Conservation (phyloP, 2,113 vertebrate species). For the Balaeniceps rex region DNA sequence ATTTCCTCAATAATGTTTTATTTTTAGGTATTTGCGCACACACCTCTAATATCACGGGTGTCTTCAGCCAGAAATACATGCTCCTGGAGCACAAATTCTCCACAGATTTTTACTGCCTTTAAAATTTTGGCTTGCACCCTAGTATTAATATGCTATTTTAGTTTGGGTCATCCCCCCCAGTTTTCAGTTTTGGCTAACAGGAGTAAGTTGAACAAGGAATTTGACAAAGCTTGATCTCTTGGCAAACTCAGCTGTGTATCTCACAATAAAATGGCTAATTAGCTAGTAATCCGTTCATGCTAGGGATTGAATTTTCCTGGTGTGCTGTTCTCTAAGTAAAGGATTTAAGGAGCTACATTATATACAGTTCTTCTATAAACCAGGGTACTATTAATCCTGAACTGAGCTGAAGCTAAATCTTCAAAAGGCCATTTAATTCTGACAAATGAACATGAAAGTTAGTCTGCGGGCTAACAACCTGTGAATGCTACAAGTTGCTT, state of each 20-base stretch:
- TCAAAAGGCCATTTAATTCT: slow-evolving; percentile 37
- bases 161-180: background rate
- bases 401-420: background rate
- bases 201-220: background rate
- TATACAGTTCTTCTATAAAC: slow-evolving; percentile 20
- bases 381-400: slow-evolving; percentile 1
- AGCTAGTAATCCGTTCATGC: slow-evolving; percentile 19
- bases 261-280: slow-evolving; percentile 56
- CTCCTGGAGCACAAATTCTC: background rate
- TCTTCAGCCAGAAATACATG: background rate
- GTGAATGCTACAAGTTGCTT: background rate
- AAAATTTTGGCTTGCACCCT: background rate
- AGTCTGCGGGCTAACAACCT: background rate
- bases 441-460: background rate
- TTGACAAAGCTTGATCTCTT: slow-evolving; percentile 35
- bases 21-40: background rate
- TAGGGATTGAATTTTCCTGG: slow-evolving; percentile 52
- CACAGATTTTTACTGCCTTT: background rate
- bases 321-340: slow-evolving; percentile 29
- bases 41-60: background rate
- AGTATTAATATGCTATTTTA: background rate
- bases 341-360: slow-evolving; percentile 48
- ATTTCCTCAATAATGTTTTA: background rate
- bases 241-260: slow-evolving; percentile 35
- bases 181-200: background rate